phyloP scores from a whole-genome alignment of 2,797 vertebrate genomes.

The Sus cebifrons region DNA sequence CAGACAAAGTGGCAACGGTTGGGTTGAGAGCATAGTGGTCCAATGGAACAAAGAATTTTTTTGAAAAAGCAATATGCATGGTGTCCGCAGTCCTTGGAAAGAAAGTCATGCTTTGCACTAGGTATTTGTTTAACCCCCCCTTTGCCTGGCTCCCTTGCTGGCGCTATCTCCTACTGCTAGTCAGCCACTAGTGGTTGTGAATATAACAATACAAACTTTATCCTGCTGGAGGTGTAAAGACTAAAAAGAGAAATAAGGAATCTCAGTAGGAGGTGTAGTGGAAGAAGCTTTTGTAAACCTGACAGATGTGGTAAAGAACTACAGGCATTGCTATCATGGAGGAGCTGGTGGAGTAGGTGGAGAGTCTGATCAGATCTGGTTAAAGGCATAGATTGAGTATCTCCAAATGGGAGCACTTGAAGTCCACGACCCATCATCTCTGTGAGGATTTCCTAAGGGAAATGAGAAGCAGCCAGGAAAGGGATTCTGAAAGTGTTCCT shows the following conservation, averaged over 20 bases:
- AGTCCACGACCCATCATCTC: not conserved
- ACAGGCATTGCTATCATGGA: conserved; percentile 68
- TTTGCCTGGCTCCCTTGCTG: conserved; percentile 34
- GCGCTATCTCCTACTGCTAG: not conserved
- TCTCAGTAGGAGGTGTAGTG: conserved; percentile 78
- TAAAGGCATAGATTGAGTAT: conserved; percentile 37
- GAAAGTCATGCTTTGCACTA: conserved; percentile 70
- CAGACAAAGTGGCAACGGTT: conserved; percentile 65
- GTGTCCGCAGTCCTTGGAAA: conserved; percentile 39
- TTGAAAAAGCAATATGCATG: not conserved
- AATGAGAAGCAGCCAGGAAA: not conserved
- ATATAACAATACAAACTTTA: conserved; percentile 85
- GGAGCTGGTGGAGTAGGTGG: conserved; percentile 67
- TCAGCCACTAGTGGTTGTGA: conserved; percentile 87
- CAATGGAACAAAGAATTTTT: conserved; percentile 57
- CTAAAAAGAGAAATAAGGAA: conserved; percentile 62
- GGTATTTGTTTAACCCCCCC: not conserved
- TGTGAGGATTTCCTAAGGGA: conserved; percentile 27
- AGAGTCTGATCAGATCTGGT: conserved; percentile 58
- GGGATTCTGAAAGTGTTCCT: conserved; percentile 20
- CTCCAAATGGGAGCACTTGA: conserved; percentile 25
- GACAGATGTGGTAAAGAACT: conserved; percentile 73
- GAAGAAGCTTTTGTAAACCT: conserved; percentile 71
- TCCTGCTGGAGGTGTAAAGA: conserved; percentile 83
- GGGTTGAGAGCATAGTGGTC: conserved; percentile 41